Percentiles rank a stretch among this genome's conserved stretches.
Conservation (phyloP, 2,888 invertebrate species). For the Epistrophella euchroma region DNA sequence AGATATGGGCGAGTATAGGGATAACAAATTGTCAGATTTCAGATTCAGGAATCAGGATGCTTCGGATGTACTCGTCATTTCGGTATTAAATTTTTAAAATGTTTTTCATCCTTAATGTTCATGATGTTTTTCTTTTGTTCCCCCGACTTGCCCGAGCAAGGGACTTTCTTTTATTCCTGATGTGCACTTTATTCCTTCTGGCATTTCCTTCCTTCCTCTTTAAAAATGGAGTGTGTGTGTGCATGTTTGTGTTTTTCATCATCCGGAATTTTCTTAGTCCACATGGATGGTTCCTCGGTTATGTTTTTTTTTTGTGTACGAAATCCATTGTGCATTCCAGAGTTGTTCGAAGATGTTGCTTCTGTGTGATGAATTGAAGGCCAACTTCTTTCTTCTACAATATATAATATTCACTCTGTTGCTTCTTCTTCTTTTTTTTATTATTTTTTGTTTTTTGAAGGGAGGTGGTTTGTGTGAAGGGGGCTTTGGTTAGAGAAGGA, state of each 20-base stretch:
- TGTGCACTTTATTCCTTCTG: conserved; percentile 60
- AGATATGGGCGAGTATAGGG: not conserved
- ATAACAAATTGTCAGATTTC: conserved; percentile 22
- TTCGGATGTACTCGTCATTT: conserved; percentile 60
- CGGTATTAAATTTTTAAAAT: conserved; percentile 70
- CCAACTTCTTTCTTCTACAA: conserved; percentile 48
- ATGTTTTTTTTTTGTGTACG: conserved; percentile 5
- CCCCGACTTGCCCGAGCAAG: not conserved
- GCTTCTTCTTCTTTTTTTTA: conserved; percentile 12
- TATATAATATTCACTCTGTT: conserved; percentile 5
- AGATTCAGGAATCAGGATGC: conserved; percentile 39
- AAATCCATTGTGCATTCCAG: conserved; percentile 59
- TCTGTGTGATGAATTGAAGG: conserved; percentile 30
- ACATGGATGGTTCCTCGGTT: not conserved
- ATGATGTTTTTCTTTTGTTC: conserved; percentile 12
- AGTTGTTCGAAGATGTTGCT: conserved; percentile 48
- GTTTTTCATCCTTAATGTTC: conserved; percentile 55
- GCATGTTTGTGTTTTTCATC: conserved; percentile 58
- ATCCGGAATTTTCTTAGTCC: conserved; percentile 49
- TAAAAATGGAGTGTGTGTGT: conserved; percentile 25
- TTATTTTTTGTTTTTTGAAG: conserved; percentile 20
- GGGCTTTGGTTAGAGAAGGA: not conserved
- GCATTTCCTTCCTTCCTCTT: conserved; percentile 71
- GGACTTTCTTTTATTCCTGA: conserved; percentile 40
- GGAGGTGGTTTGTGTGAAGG: not conserved